These are phyloP conservation scores for Probaryconus sp. DNA, from an alignment of 1,140 invertebrate genomes.

Conservation along the genomic window DNA sequence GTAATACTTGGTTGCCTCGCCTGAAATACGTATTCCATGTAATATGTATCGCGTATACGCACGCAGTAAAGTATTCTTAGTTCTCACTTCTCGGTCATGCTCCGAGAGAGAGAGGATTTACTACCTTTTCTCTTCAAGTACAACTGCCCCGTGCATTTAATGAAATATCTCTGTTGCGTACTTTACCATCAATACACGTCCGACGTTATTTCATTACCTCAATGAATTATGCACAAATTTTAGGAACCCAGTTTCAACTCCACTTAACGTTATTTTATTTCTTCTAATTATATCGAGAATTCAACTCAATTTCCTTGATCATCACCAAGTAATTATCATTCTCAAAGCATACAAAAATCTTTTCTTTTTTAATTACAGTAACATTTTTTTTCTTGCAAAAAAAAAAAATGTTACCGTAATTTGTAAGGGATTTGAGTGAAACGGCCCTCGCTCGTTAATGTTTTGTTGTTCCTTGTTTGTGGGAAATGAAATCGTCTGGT, in stretches of 20 bases:
- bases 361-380: no score
- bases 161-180: conserved; percentile 31
- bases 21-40: conserved; percentile 61
- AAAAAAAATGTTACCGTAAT: no score
- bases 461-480: no score
- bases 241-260: not conserved
- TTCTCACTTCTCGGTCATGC: conserved; percentile 59
- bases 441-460: no score
- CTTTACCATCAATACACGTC: conserved; percentile 33
- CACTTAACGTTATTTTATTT: no score
- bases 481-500: no score
- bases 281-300: no score
- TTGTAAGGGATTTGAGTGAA: no score
- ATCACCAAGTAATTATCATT: no score
- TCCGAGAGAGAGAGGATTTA: conserved; percentile 52
- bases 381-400: no score
- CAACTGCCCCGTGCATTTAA: conserved; percentile 52
- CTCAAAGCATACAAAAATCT: no score
- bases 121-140: conserved; percentile 54
- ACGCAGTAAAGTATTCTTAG: conserved; percentile 58
- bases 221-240: conserved; percentile 18
- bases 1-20: conserved; percentile 57
- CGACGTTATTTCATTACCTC: conserved; percentile 19
- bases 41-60: conserved; percentile 61
- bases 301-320: no score